A percentile compares a stretch with the other conserved stretches of the same genome.
phyloP scores from a whole-genome alignment of 2,797 vertebrate species.

The Tokudaia tokunoshimensis region DNA sequence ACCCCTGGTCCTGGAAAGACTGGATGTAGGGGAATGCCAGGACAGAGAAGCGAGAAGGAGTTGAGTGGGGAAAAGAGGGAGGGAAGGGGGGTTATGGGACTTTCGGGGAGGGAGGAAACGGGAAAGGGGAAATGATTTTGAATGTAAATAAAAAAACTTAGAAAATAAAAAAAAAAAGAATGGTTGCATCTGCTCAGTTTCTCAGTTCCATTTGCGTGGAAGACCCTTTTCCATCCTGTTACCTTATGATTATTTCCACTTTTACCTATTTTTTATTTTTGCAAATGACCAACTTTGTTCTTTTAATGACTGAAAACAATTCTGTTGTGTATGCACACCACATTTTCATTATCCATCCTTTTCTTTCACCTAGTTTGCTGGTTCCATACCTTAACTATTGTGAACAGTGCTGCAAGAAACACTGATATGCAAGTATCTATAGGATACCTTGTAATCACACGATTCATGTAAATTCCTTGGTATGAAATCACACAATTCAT shows the following conservation, averaged over 20 bases:
- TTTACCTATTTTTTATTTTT: background rate
- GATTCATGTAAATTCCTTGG: background rate
- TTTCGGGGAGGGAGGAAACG: no score
- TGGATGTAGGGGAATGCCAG: no score
- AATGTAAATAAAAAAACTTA: no score
- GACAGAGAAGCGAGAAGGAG: no score
- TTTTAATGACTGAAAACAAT: background rate
- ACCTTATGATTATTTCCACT: background rate
- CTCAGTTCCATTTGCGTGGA: background rate
- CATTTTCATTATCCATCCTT: background rate
- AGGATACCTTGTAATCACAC: background rate
- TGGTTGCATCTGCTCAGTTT: background rate
- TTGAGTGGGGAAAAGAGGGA: no score
- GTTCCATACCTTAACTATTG: background rate
- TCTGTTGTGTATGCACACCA: background rate
- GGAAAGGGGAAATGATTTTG: no score
- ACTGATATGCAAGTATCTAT: background rate
- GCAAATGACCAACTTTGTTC: background rate
- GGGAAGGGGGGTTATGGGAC: no score
- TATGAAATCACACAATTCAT: no score
- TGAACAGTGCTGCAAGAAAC: background rate
- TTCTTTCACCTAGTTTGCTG: background rate
- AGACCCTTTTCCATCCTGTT: background rate
- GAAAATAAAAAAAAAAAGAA: no score
- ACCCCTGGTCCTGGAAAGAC: no score